Percentiles rank a stretch among this genome's conserved stretches.
phyloP scores from a whole-genome alignment of 2,888 invertebrate species.

The Cheilosia vernalis region DNA sequence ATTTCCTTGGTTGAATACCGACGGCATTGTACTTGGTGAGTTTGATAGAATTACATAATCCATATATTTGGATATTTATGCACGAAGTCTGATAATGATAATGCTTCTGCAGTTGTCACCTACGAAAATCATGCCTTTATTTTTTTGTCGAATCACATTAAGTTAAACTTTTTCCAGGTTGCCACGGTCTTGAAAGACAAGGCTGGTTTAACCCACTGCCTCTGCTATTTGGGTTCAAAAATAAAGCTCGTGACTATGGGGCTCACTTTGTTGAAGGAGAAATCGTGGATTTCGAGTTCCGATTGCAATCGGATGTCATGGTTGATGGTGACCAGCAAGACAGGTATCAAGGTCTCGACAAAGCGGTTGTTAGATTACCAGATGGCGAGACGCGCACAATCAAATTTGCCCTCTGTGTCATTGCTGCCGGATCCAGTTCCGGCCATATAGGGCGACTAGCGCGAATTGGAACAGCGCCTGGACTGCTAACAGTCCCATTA shows the following conservation, averaged over 20 bases:
- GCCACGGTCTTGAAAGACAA: slow-evolving; percentile 92
- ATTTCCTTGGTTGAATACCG: slow-evolving; percentile 96
- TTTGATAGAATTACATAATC: neutral
- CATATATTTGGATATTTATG: neutral
- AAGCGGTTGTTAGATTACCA: slow-evolving; percentile 86
- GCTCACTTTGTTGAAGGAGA: slow-evolving; percentile 90
- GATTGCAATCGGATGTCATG: slow-evolving; percentile 84
- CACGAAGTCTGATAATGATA: no score
- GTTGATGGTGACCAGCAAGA: slow-evolving; percentile 84
- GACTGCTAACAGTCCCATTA: slow-evolving; percentile 88
- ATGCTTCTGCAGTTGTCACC: no score
- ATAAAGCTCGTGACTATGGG: slow-evolving; percentile 90
- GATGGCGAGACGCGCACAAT: slow-evolving; percentile 87
- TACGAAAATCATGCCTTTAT: no score
- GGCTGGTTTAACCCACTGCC: slow-evolving; percentile 97
- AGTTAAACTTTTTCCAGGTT: slow-evolving; percentile 83
- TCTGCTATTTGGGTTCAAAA: slow-evolving; percentile 89
- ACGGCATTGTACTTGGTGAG: slow-evolving; percentile 89
- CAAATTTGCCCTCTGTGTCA: slow-evolving; percentile 89
- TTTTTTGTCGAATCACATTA: neutral
- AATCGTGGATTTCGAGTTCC: slow-evolving; percentile 88
- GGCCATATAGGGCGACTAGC: slow-evolving; percentile 90
- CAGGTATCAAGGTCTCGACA: slow-evolving; percentile 83
- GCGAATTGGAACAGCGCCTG: slow-evolving; percentile 89
- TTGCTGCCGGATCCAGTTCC: slow-evolving; percentile 92